Conservation (phyloP, 2,797 vertebrate species). For the Enteromius paludinosus region DNA sequence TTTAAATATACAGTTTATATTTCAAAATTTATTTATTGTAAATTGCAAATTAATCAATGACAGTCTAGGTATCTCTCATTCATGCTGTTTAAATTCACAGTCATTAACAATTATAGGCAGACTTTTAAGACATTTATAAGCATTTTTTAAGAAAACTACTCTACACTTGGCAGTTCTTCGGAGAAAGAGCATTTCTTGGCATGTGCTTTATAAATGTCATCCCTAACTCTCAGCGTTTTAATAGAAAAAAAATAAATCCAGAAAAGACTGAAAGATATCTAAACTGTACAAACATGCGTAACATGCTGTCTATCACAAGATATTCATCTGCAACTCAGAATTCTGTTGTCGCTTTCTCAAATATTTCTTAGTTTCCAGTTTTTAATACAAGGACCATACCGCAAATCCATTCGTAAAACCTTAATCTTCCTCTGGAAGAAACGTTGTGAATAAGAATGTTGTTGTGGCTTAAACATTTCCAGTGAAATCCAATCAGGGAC, state of each 20-base stretch:
- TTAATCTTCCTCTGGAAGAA: slow-evolving; percentile 43
- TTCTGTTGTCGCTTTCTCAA: slow-evolving; percentile 3
- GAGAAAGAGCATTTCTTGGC: background rate
- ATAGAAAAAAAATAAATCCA: background rate
- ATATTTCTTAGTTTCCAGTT: slow-evolving; percentile 39
- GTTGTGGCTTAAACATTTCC: slow-evolving; percentile 48
- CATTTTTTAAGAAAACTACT: background rate
- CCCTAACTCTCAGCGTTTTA: background rate
- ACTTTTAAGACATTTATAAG: background rate
- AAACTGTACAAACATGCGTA: background rate
- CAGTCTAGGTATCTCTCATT: background rate
- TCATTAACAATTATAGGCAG: background rate
- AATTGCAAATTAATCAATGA: too few relatives aligned
- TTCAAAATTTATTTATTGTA: background rate
- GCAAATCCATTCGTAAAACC: slow-evolving; percentile 50
- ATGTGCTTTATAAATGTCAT: background rate
- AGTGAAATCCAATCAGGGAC: slow-evolving; percentile 49
- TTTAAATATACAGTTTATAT: too few relatives aligned
- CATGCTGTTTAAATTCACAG: background rate
- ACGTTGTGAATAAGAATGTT: slow-evolving; percentile 45
- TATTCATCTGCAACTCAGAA: background rate
- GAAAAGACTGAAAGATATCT: background rate
- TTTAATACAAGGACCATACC: slow-evolving; percentile 29
- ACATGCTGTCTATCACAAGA: background rate
- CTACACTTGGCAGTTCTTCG: too few relatives aligned